These are phyloP conservation scores for Trochalopteron elliotii DNA, from an alignment of 2,113 vertebrate genomes.

Conservation along the genomic window DNA sequence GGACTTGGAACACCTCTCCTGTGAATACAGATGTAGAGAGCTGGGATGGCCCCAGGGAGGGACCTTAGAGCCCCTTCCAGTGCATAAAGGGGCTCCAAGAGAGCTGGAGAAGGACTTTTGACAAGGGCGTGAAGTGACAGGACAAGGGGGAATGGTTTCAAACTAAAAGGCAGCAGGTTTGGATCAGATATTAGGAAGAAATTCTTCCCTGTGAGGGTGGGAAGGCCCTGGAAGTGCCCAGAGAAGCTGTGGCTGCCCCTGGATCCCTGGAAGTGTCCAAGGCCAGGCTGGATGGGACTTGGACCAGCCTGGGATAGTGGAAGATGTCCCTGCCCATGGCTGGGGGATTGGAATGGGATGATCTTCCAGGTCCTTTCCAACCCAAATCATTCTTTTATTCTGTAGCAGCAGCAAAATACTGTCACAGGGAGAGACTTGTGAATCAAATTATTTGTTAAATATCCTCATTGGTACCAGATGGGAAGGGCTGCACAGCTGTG, in stretches of 20 bases:
- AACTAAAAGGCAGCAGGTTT: background rate
- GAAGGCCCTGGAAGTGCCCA: accelerated
- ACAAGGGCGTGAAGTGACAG: background rate
- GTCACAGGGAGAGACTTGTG: background rate
- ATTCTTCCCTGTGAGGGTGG: background rate
- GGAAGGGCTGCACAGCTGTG: background rate
- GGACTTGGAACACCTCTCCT: background rate
- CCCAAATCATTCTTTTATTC: background rate
- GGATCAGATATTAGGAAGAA: background rate
- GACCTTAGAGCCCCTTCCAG: background rate
- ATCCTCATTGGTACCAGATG: background rate
- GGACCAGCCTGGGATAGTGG: accelerated
- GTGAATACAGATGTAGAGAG: no score
- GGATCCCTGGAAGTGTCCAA: background rate
- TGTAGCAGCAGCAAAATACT: background rate
- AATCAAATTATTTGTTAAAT: background rate
- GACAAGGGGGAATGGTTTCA: background rate
- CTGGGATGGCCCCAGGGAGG: background rate
- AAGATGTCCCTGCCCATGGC: background rate
- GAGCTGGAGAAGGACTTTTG: background rate
- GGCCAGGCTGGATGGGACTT: accelerated
- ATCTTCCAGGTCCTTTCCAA: background rate
- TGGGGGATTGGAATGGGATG: background rate
- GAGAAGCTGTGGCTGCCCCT: background rate
- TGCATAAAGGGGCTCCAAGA: background rate